A percentile compares a stretch with the other conserved stretches of the same genome.
These are phyloP conservation scores for Caenorhabditis latens DNA, from an alignment of 1,140 invertebrate species.

Conservation along the genomic window DNA sequence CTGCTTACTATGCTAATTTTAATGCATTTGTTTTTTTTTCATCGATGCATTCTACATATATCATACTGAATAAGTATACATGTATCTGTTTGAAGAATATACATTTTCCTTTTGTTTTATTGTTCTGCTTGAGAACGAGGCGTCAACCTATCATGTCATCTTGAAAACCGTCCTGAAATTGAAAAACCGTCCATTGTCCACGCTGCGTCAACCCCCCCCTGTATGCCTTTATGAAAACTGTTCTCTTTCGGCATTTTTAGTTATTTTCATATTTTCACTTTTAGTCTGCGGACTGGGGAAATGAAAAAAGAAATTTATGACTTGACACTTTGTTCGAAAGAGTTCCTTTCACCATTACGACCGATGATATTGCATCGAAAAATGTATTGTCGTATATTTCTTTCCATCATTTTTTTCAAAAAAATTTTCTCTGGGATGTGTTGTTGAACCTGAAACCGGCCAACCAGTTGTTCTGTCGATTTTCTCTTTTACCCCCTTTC, in stretches of 20 bases:
- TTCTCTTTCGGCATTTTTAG: background rate
- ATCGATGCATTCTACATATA: background rate
- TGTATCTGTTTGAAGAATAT: background rate
- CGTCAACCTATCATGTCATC: constrained; percentile 44
- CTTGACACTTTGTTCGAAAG: background rate
- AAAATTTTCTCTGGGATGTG: background rate
- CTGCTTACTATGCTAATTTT: too few species aligned
- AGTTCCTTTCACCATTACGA: too few species aligned
- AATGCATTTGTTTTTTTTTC: too few species aligned
- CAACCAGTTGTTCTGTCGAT: constrained; percentile 39
- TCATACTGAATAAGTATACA: background rate
- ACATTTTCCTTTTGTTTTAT: constrained; percentile 14
- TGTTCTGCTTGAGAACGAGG: background rate
- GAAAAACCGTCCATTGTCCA: constrained; percentile 32
- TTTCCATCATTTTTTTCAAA: background rate
- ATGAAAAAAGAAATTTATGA: constrained; percentile 1
- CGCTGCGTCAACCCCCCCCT: background rate
- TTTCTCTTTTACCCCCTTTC: constrained; percentile 25
- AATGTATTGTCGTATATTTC: constrained; percentile 8
- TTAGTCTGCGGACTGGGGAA: background rate
- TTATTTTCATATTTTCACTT: background rate
- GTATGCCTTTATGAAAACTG: background rate
- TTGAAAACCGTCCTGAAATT: constrained; percentile 52
- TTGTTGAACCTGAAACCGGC: constrained; percentile 38
- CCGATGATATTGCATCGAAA: background rate